These are phyloP conservation scores for Andrena hattorfiana DNA, from an alignment of 2,888 invertebrate species.

Conservation along the genomic window DNA sequence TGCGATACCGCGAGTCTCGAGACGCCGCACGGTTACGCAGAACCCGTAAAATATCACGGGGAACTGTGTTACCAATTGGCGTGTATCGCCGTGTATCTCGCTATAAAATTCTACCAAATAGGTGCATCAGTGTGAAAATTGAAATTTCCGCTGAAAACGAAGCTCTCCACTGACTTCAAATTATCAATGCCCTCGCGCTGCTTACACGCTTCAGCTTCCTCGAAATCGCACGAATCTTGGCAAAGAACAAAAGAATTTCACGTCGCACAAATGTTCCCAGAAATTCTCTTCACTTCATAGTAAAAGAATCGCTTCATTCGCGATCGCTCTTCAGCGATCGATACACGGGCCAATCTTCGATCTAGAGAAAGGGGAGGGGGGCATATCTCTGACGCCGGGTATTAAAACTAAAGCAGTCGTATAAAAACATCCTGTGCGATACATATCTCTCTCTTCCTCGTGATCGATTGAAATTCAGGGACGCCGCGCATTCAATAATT, in stretches of 20 bases:
- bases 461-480: conserved; percentile 63
- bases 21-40: background rate
- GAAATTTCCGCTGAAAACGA: no score
- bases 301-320: conserved; percentile 8
- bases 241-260: background rate
- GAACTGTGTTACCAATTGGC: no score
- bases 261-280: no score
- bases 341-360: background rate
- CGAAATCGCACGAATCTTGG: background rate
- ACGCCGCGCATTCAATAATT: conserved; percentile 64
- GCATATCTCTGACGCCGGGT: conserved; percentile 3
- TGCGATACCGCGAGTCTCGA: background rate
- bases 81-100: no score
- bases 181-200: no score
- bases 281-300: no score
- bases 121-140: no score
- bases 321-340: conserved; percentile 35
- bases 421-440: conserved; percentile 16
- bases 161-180: no score
- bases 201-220: background rate
- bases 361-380: background rate
- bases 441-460: background rate
- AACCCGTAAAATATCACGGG: no score
- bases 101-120: no score
- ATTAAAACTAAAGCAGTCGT: conserved; percentile 52